Base-by-base conservation (phyloP, 2,797 vertebrate species). In the Neopelma chrysocephalum region DNA sequence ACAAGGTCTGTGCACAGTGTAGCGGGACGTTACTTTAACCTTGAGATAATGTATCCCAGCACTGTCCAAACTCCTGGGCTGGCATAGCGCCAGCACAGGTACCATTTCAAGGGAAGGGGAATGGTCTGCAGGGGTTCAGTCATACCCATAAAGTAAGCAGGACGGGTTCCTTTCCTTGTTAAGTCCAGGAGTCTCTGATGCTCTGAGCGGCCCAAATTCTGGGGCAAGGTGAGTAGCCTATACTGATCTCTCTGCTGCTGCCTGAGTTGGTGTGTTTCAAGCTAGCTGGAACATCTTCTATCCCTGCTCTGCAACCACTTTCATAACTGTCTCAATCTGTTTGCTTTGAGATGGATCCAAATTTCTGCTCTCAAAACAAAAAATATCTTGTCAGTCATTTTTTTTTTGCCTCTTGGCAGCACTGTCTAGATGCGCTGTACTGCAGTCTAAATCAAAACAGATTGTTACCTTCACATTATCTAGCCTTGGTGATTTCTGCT, bases 361-460 rank as follows among this genome's bases (percentile, higher is more conserved):
- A 92, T 53, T 91, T 94, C 85, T 93, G 80, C 61, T 86, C 91
- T 73, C 82, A 89, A 89, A 96, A 62, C 48, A 89, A 89, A 89
- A 86, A 87, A 83, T 66, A 15, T 60, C 48, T 77, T 89, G 82
- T 83, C 72, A 60, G 47, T 29, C 3, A 8, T 57, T 50, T 71
- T 25, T 43, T 53, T 47, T n/a, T 69, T 32, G 4, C 32, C 66
- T 83, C 62, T 89, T 73, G 78, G 56, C 57, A 90, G 48, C 53
- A 80, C 29, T 72, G 25, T 38, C 36, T 68, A 82, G 25, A 86
- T 56, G 16, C 65, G 50, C 75, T 88, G 38, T 79, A 73, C 56
- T 75, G 70, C 50, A 89, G 36, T 75, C 89, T 93, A 87, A 90
- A 82, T 85, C 51, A 72, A 91, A 95, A 77, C 36, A 76, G 75